Conservation (phyloP, 2,888 invertebrate genomes). For the Sarcophaga rosellei region DNA sequence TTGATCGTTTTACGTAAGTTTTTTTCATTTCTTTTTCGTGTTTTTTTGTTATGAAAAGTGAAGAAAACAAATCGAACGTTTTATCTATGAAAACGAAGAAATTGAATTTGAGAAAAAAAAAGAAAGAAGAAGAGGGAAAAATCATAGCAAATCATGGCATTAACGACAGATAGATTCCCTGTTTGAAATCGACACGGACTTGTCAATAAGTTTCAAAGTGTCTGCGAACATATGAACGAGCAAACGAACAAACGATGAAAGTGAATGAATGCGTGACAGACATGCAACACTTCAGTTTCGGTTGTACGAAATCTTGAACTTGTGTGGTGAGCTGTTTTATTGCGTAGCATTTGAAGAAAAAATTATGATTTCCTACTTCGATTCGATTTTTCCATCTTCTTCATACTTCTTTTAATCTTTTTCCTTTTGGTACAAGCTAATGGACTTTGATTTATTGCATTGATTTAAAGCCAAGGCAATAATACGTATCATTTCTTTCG, state of each 20-base stretch:
- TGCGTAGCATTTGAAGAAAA: constrained; percentile 26
- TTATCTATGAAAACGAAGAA: too few species aligned
- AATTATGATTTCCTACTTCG: constrained; percentile 44
- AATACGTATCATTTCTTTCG: not conserved
- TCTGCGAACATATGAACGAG: not conserved
- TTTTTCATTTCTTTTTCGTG: constrained; percentile 1
- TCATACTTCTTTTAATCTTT: not conserved
- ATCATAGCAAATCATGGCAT: not conserved
- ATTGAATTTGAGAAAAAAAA: too few species aligned
- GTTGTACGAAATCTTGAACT: not conserved
- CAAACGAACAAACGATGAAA: too few species aligned
- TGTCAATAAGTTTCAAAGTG: not conserved
- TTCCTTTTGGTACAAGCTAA: not conserved
- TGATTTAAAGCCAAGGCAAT: not conserved
- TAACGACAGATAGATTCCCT: not conserved
- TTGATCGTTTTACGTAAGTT: not conserved
- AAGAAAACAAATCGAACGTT: too few species aligned
- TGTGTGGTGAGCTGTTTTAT: not conserved
- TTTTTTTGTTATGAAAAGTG: constrained; percentile 2
- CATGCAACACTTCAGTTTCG: not conserved
- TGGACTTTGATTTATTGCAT: constrained; percentile 27
- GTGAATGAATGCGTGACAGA: not conserved
- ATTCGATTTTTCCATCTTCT: not conserved
- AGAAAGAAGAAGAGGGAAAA: too few species aligned
- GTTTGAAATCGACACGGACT: not conserved